Percentiles rank a stretch among this genome's conserved stretches.
These are phyloP conservation scores for Barypeithes pellucidus DNA, from an alignment of 2,888 invertebrate genomes.

Conservation along the genomic window DNA sequence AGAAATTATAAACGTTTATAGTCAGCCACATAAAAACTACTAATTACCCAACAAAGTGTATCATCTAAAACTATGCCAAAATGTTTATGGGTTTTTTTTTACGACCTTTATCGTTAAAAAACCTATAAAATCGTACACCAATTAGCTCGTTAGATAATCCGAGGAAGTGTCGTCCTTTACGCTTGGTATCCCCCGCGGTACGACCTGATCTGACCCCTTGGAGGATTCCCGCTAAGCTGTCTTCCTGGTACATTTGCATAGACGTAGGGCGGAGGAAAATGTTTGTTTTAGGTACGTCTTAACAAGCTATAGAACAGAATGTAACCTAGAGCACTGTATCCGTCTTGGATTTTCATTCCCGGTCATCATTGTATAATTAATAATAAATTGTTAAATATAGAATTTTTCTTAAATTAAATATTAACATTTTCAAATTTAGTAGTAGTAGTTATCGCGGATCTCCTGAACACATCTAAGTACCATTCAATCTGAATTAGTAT, in stretches of 20 bases:
- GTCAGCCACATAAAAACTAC: background rate
- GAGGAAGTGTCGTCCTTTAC: constrained; percentile 48
- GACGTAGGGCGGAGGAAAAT: constrained; percentile 7
- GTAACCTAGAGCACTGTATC: too few species aligned
- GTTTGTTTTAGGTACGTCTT: too few species aligned
- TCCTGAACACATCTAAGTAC: too few species aligned
- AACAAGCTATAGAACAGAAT: too few species aligned
- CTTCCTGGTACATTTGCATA: constrained; percentile 44
- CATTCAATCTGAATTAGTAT: too few species aligned
- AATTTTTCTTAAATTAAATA: too few species aligned
- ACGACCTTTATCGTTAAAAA: constrained; percentile 12
- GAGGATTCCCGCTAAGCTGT: constrained; percentile 50
- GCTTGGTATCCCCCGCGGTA: constrained; percentile 45
- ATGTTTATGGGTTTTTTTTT: constrained; percentile 17
- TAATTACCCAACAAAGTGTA: constrained; percentile 20
- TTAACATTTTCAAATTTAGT: too few species aligned
- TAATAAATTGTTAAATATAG: too few species aligned
- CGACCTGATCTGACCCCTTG: constrained; percentile 51
- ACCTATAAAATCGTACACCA: constrained; percentile 24
- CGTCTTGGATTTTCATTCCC: too few species aligned
- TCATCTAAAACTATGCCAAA: constrained; percentile 13
- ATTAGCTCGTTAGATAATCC: constrained; percentile 43
- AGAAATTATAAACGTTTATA: constrained; percentile 7
- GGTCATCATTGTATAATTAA: too few species aligned
- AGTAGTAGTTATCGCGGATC: too few species aligned